Conservation (phyloP, 2,113 vertebrate genomes). For the Elgaria multicarinata region DNA sequence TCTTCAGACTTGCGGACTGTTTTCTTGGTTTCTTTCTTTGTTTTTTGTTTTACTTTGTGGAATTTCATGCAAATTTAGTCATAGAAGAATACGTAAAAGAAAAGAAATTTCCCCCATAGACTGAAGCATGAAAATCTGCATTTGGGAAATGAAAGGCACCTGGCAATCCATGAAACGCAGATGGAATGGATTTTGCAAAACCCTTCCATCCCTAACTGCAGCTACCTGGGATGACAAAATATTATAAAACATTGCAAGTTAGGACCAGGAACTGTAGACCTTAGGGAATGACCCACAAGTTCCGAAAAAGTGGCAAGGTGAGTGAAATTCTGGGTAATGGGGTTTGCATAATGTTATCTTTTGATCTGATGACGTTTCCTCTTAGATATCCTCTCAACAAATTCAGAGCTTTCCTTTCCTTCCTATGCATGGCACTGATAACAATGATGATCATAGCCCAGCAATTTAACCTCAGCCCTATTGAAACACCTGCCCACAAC, state of each 20-base stretch:
- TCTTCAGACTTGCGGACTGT: too few species aligned
- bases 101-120: too few species aligned
- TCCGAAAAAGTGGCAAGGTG: neutral
- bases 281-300: neutral
- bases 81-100: too few species aligned
- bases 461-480: neutral
- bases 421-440: neutral
- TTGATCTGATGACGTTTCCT: neutral
- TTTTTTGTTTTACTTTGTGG: too few species aligned
- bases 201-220: too few species aligned
- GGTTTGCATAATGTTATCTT: too few species aligned
- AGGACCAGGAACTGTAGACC: neutral
- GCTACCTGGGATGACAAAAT: neutral
- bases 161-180: too few species aligned
- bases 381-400: neutral
- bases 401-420: neutral
- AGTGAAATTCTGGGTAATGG: neutral
- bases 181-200: too few species aligned
- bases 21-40: too few species aligned
- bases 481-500: neutral
- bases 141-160: too few species aligned
- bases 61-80: too few species aligned
- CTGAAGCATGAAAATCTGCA: too few species aligned
- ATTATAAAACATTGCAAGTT: neutral
- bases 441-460: neutral